phyloP scores from a whole-genome alignment of 2,797 vertebrate species.

The Morelia viridis region DNA sequence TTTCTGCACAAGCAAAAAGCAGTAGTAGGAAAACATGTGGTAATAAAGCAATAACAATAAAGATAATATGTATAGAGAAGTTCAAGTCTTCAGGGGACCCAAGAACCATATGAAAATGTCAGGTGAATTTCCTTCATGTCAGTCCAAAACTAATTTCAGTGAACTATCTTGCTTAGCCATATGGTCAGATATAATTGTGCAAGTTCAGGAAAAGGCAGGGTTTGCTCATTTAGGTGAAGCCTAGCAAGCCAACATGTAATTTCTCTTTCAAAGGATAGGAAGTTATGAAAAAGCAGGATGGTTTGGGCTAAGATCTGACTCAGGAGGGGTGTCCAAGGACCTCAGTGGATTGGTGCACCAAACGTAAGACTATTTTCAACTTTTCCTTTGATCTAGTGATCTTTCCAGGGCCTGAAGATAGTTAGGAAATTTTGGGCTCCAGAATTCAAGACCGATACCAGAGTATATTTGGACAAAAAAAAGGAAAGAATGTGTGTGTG shows the following conservation, averaged over 20 bases:
- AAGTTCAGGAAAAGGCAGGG: neutral
- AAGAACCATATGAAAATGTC: neutral
- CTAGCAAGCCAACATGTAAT: neutral
- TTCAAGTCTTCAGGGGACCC: too few relatives aligned
- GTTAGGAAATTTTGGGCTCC: neutral
- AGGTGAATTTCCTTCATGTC: neutral
- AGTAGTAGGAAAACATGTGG: neutral
- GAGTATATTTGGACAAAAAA: neutral
- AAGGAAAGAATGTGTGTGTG: neutral
- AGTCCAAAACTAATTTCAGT: neutral
- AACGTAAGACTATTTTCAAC: neutral
- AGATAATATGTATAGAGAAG: neutral
- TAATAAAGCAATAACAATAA: neutral
- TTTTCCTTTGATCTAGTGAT: neutral
- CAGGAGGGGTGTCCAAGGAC: neutral
- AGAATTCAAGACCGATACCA: neutral
- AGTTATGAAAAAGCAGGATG: neutral
- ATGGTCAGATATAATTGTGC: neutral
- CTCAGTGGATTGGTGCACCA: neutral
- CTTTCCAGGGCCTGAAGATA: neutral
- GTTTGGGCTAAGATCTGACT: neutral
- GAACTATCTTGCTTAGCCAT: neutral
- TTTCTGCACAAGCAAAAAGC: neutral
- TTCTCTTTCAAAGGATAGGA: neutral
- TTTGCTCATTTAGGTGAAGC: neutral